These are phyloP conservation scores for Ochotona curzoniae DNA, from an alignment of 2,113 vertebrate genomes.

Conservation along the genomic window DNA sequence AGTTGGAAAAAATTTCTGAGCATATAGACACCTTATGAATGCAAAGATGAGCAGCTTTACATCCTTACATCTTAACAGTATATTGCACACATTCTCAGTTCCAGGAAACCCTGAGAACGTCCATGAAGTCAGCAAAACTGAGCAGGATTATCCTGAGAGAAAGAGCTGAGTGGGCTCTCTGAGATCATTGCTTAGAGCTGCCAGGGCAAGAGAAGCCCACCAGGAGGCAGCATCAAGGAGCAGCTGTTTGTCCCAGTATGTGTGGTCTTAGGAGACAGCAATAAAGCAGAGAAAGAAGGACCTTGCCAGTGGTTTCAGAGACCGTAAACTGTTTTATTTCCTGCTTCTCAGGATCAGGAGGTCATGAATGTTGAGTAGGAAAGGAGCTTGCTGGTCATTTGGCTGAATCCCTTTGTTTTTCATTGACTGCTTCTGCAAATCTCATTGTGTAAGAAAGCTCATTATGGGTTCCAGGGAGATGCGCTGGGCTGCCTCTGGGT, in stretches of 20 bases:
- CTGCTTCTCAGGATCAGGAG: not conserved
- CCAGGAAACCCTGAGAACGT: not conserved
- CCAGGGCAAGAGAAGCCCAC: not conserved
- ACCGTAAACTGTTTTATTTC: not conserved
- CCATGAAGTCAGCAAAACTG: not conserved
- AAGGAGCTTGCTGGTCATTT: not conserved
- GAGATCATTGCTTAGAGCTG: not conserved
- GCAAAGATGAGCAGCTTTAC: not conserved
- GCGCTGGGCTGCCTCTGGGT: not conserved
- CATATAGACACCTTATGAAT: not conserved
- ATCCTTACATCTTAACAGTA: not conserved
- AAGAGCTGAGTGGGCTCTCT: not conserved
- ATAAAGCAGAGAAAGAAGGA: not conserved
- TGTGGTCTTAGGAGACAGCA: not conserved
- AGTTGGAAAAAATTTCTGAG: not conserved
- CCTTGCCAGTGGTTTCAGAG: not conserved
- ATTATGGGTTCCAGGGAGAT: not conserved
- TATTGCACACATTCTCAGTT: not conserved
- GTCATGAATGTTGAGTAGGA: not conserved
- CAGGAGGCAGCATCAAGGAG: fast-evolving
- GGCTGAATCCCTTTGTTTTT: not conserved
- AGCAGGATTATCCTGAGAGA: not conserved
- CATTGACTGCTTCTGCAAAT: slow-evolving; percentile 12
- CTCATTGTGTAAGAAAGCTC: slow-evolving; percentile 11
- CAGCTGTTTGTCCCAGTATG: not conserved